Base-by-base conservation (phyloP, 2,888 invertebrate species). In the Mythimna impura region DNA sequence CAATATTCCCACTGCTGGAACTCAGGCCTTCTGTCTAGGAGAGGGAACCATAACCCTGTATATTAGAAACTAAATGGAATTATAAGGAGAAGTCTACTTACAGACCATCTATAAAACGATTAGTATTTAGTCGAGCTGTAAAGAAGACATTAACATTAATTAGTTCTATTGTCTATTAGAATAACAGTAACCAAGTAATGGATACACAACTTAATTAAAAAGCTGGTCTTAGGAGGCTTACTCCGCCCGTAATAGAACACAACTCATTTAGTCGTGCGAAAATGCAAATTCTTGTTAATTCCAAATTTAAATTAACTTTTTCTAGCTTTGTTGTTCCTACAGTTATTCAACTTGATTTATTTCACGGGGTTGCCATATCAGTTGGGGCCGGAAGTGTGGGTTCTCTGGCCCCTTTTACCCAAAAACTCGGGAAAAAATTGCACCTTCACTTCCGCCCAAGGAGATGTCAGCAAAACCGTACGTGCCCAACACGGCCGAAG, bases 321-420 rank as follows among this genome's bases (percentile, higher is more conserved):
- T 73, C 72, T 82, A 82, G 78, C 65, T 62, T 61, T 70, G 64
- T 69, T 85, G 47, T 61, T 22, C 22, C 22, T 61, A 40, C 36
- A 40, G 60, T 76, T 71, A 86, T 83, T 83, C 83, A 73, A 81
- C 71, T 85, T 87, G 88, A 89, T 89, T 89, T 90, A 89, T 86
- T 84, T 87, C 77, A 81, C 66, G 66, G 80, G 75, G 76, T 77
- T 76, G 81, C 80, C 76, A 79, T 84, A 84, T 86, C 85, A 80
- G 85, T 81, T 73, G 83, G 83, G 80, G n/a, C 78, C 75, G 86
- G 89, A 91, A 90, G 90, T 89, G 87, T 86, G 83, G 83, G 50
- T 52, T 50, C 8, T 50, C 20, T 7, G 81, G 81, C 81, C 81
- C 80, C 69, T 84, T 80, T 69, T 66, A 72, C 72, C 63, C 72